phyloP scores from a whole-genome alignment of 2,888 invertebrate genomes.

The Nycteola revayana region DNA sequence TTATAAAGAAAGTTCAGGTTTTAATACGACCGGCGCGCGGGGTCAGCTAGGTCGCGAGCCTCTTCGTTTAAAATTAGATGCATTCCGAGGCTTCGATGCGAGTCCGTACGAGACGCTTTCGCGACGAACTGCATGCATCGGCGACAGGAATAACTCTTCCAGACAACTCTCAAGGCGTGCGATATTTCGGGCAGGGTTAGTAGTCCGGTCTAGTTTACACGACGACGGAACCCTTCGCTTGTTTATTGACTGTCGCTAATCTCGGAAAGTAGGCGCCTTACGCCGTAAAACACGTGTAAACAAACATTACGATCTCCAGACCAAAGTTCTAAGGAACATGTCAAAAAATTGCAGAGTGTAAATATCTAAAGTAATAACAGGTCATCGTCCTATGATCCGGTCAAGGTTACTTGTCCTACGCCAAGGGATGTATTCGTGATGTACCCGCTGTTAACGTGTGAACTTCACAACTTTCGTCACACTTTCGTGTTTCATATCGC shows the following conservation, averaged over 20 bases:
- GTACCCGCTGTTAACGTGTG: conserved; percentile 29
- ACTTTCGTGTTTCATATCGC: conserved; percentile 40
- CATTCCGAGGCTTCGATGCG: conserved; percentile 73
- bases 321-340: conserved; percentile 33
- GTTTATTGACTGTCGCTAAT: conserved; percentile 49
- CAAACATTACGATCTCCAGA: conserved; percentile 36
- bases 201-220: conserved; percentile 64
- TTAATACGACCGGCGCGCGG: conserved; percentile 74
- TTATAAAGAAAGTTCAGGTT: conserved; percentile 82
- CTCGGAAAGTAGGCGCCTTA: conserved; percentile 38
- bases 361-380: conserved; percentile 38
- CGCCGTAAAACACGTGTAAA: conserved; percentile 40
- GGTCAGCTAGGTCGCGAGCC: conserved; percentile 79
- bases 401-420: conserved; percentile 58
- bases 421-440: conserved; percentile 46
- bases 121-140: conserved; percentile 54
- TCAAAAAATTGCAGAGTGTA: conserved; percentile 26
- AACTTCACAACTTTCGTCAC: conserved; percentile 34
- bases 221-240: conserved; percentile 41
- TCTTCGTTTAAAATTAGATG: conserved; percentile 81
- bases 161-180: conserved; percentile 58
- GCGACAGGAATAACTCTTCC: conserved; percentile 67
- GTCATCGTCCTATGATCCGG: conserved; percentile 61
- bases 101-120: conserved; percentile 60
- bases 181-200: conserved; percentile 77